Evolutionary conservation across 1,140 invertebrate genomes (phyloP), one percentile per base, ranked within the genome.

Genomic region (Drosophila dunni): DNA sequence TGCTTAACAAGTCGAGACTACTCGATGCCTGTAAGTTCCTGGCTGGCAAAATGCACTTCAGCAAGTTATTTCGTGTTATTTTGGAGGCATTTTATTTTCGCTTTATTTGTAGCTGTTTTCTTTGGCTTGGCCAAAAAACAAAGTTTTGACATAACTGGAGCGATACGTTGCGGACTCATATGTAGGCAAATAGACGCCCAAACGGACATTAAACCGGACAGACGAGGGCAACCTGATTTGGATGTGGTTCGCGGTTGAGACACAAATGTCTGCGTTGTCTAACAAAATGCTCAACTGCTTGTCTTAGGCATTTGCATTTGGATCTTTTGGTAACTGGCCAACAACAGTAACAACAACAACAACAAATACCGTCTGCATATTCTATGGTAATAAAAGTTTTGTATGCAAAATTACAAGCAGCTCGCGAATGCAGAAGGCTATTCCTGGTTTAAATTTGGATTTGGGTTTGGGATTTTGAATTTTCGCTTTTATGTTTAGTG

Each of bases 311-410:
- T 89, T 89, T 89, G 84, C 84, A 89, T 89, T 89, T 89, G 81
- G 84, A 89, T 89, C 84, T 89, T 64, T 76, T 75, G 83, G 79
- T 85, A 85, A 85, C 78, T 81, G 80, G 83, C 77, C 75, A 78
- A 66, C 48, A 71, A 70, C 38, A 44, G 44, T 38, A 51, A 36
- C 48, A 42, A 24, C 48, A 62, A 29, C 40, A 36, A 53, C 24
- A 53, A 64, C 29, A 65, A 72, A 69, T 54, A 75, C 36, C 15
- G 46, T 34, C 64, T 51, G 78, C 61, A 85, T 88, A 88, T 86
- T 79, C 76, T 71, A 88, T 72, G 80, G 79, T 83, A 88, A 88
- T 89, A 89, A 83, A 89, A 84, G 84, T 89, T 89, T 85, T 81
- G 70, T 75, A 46, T 65, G 66, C 51, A 79, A 86, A 82, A 86